Evolutionary conservation across 1,140 invertebrate species (phyloP).

Genomic region (Cherax destructor): DNA sequence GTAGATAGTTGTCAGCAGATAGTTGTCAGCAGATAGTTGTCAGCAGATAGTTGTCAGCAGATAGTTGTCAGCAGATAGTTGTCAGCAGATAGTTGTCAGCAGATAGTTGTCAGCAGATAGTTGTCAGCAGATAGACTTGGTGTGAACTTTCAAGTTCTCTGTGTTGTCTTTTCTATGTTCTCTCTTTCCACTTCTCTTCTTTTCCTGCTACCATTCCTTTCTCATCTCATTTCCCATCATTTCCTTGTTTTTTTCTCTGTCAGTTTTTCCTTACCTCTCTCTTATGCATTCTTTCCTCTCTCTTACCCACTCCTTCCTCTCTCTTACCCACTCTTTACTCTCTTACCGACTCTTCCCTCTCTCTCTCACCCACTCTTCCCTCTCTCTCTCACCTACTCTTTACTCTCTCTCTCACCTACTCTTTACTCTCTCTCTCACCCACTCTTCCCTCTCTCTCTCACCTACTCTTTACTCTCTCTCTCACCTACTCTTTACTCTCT

Average conservation of each 20-base stretch:
- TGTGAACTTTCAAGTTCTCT: no score
- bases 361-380: not conserved
- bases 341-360: not conserved
- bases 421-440: not conserved
- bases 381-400: not conserved
- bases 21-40: no score
- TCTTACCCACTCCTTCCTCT: not conserved
- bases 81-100: no score
- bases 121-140: no score
- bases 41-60: no score
- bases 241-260: not conserved
- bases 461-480: not conserved
- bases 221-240: no score
- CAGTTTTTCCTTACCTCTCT: not conserved
- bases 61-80: no score
- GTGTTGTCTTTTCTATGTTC: not conserved
- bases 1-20: no score
- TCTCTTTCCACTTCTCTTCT: not conserved
- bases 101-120: no score
- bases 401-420: not conserved
- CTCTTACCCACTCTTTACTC: not conserved
- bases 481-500: not conserved
- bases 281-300: not conserved
- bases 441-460: not conserved
- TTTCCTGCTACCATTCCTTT: no score